Evolutionary conservation across 2,797 vertebrate species (phyloP).

Genomic region (Denticeps clupeoides): DNA sequence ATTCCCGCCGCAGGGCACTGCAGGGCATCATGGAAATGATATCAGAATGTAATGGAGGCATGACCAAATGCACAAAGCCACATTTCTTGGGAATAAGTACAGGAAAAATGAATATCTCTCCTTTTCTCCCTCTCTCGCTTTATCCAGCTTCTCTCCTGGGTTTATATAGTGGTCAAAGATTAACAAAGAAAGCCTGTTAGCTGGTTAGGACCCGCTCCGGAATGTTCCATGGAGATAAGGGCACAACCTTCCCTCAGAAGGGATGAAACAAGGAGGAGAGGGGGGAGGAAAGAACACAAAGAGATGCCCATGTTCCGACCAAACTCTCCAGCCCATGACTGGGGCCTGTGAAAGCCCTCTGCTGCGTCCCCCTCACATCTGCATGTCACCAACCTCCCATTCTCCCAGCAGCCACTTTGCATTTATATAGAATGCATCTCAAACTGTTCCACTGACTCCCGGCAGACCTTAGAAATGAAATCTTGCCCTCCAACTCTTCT

Average conservation of each 20-base stretch:
- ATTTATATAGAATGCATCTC: conserved; percentile 14
- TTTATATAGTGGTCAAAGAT: conserved; percentile 48
- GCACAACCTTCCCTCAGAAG: conserved; percentile 45
- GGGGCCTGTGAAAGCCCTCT: too few relatives aligned
- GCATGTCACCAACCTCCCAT: too few relatives aligned
- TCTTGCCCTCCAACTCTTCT: conserved; percentile 14
- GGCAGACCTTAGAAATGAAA: conserved; percentile 24
- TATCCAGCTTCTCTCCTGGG: too few relatives aligned
- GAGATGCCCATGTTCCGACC: too few relatives aligned
- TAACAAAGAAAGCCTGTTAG: conserved; percentile 61
- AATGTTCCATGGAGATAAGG: conserved; percentile 60
- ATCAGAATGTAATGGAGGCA: too few relatives aligned
- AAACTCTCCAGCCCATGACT: too few relatives aligned
- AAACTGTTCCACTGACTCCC: conserved; percentile 18
- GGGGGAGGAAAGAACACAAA: conserved; percentile 17
- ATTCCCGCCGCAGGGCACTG: conserved; percentile 91
- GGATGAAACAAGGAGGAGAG: conserved; percentile 29
- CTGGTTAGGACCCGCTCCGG: conserved; percentile 44
- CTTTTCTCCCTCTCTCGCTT: neutral
- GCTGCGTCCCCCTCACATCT: neutral
- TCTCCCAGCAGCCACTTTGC: conserved; percentile 8
- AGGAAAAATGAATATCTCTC: neutral
- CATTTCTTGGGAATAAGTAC: conserved; percentile 9
- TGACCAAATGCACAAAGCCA: too few relatives aligned
- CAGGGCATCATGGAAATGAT: conserved; percentile 4